A percentile compares a stretch with the other conserved stretches of the same genome.
Evolutionary conservation across 2,113 vertebrate species (phyloP).

Genomic region (Muscicapa adusta): DNA sequence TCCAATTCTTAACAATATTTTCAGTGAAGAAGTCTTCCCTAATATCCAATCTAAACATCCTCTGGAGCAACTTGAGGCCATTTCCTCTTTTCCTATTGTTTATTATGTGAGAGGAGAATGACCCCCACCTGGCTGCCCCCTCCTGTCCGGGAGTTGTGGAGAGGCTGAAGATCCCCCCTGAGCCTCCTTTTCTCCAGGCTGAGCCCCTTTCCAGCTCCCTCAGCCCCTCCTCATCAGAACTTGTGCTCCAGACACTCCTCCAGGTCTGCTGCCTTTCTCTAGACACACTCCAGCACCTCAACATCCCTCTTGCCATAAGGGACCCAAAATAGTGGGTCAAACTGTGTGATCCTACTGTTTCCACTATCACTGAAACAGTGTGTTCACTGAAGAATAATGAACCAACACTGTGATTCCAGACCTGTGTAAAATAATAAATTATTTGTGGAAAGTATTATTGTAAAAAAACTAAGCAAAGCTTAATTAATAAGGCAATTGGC

Average conservation of each 20-base stretch:
- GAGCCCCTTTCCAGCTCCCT: background rate
- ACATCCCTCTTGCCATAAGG: background rate
- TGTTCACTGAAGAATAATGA: background rate
- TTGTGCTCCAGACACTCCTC: background rate
- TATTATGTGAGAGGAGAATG: background rate
- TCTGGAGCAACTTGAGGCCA: background rate
- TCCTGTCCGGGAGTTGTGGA: background rate
- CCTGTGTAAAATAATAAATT: background rate
- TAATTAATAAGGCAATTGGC: background rate
- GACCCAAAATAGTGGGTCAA: background rate
- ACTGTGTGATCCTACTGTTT: background rate
- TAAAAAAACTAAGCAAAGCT: background rate
- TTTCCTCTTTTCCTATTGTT: background rate
- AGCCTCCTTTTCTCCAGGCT: background rate
- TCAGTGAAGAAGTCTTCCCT: background rate
- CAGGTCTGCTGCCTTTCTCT: background rate
- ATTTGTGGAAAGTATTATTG: background rate
- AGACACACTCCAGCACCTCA: background rate
- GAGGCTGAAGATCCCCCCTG: fast-evolving
- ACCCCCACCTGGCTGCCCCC: fast-evolving
- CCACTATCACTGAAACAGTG: background rate
- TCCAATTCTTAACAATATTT: background rate
- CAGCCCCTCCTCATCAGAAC: background rate
- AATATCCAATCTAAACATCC: background rate
- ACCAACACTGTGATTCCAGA: background rate